Percentiles rank a stretch among this genome's conserved stretches.
phyloP scores from a whole-genome alignment of 2,797 vertebrate genomes.

The Lithobates sylvaticus region DNA sequence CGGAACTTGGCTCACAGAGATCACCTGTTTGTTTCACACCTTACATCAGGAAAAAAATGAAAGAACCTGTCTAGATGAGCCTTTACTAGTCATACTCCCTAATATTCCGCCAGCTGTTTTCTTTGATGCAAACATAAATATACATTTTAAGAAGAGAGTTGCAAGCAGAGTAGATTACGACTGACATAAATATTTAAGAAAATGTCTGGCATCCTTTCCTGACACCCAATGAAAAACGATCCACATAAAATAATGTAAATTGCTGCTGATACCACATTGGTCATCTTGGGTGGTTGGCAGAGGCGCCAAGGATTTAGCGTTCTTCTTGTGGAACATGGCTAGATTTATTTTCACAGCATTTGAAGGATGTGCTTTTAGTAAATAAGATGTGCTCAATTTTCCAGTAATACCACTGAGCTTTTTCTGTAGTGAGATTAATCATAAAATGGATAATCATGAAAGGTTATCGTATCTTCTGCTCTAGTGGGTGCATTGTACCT shows the following conservation, averaged over 20 bases:
- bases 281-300: conserved; percentile 6
- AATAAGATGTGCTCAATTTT: background rate
- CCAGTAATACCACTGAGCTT: background rate
- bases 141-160: background rate
- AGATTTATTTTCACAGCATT: background rate
- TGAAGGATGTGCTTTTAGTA: background rate
- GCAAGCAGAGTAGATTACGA: background rate
- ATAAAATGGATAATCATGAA: background rate
- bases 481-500: background rate
- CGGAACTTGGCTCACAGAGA: background rate
- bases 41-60: too few species aligned
- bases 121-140: background rate
- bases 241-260: background rate
- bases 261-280: background rate
- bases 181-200: background rate
- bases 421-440: background rate
- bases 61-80: too few species aligned
- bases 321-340: background rate
- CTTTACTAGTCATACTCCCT: background rate
- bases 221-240: background rate
- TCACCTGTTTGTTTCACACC: background rate
- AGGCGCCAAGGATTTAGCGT: background rate
- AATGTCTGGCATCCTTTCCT: background rate
- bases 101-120: background rate
- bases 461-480: background rate